phyloP scores from a whole-genome alignment of 1,140 invertebrate genomes.

The Lanistes nyassanus region DNA sequence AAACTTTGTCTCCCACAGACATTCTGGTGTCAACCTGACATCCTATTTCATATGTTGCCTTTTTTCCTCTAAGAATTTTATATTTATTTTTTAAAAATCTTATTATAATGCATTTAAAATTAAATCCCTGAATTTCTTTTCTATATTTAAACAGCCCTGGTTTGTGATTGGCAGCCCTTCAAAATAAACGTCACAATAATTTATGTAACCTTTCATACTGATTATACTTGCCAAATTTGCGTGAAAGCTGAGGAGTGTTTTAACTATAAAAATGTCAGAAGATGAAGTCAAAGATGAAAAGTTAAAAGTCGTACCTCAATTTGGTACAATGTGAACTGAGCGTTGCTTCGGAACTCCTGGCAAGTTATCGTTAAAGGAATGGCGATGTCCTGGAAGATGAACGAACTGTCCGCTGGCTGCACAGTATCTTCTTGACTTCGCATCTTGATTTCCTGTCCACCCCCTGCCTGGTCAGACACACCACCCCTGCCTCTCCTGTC shows the following conservation, averaged over 20 bases:
- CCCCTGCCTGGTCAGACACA: background rate
- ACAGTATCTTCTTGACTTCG: background rate
- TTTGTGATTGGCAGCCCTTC: too few species aligned
- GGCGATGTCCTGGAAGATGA: constrained; percentile 42
- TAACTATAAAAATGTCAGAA: background rate
- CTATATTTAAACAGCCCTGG: too few species aligned
- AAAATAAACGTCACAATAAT: background rate
- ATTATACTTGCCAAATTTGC: background rate
- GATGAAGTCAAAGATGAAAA: background rate
- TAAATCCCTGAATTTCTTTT: too few species aligned
- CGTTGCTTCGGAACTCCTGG: constrained; percentile 37
- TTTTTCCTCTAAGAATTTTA: too few species aligned
- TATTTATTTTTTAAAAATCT: too few species aligned
- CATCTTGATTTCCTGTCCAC: constrained; percentile 15
- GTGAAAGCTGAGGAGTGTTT: too few species aligned
- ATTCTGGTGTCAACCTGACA: too few species aligned
- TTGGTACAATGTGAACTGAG: constrained; percentile 43
- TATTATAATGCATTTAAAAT: too few species aligned
- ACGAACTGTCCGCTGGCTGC: constrained; percentile 56
- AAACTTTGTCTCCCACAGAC: too few species aligned
- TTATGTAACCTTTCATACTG: background rate
- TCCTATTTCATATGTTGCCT: too few species aligned
- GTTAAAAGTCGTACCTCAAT: constrained; percentile 39
- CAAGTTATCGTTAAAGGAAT: constrained; percentile 37
- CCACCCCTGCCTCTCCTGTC: too few species aligned